A percentile compares a stretch with the other conserved stretches of the same genome.
Evolutionary conservation across 2,888 invertebrate genomes (phyloP).

Genomic region (Heliconius sara): DNA sequence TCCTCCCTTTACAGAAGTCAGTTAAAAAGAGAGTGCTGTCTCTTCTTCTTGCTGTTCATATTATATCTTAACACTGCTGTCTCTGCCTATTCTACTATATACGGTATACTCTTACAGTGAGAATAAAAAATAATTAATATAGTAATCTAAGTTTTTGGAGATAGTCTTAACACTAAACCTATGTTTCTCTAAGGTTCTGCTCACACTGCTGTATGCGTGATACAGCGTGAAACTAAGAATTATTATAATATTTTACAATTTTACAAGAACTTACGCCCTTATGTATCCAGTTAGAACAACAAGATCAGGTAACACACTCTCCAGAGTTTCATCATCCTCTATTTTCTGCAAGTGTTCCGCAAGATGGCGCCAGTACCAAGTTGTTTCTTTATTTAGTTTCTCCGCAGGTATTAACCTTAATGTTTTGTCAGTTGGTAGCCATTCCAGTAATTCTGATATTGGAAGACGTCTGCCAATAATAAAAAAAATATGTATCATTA

Average conservation of each 20-base stretch:
- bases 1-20: too few species aligned
- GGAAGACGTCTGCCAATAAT: conserved; percentile 67
- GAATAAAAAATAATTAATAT: too few species aligned
- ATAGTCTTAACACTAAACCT: too few species aligned
- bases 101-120: too few species aligned
- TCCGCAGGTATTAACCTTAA: conserved; percentile 76
- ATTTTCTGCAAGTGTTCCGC: conserved; percentile 75
- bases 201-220: too few species aligned
- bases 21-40: too few species aligned
- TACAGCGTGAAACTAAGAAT: too few species aligned
- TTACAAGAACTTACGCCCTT: conserved; percentile 80
- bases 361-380: conserved; percentile 82
- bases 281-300: conserved; percentile 89
- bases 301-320: conserved; percentile 88
- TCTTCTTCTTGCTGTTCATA: too few species aligned
- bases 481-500: neutral
- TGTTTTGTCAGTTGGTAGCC: conserved; percentile 74
- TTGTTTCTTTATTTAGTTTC: conserved; percentile 76
- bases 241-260: neutral
- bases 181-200: too few species aligned
- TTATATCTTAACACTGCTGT: too few species aligned
- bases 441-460: conserved; percentile 78
- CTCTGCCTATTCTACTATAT: too few species aligned
- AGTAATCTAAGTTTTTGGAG: too few species aligned
- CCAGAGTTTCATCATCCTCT: conserved; percentile 83